Conservation (phyloP, 2,888 invertebrate genomes). For the Epinotia nisella region DNA sequence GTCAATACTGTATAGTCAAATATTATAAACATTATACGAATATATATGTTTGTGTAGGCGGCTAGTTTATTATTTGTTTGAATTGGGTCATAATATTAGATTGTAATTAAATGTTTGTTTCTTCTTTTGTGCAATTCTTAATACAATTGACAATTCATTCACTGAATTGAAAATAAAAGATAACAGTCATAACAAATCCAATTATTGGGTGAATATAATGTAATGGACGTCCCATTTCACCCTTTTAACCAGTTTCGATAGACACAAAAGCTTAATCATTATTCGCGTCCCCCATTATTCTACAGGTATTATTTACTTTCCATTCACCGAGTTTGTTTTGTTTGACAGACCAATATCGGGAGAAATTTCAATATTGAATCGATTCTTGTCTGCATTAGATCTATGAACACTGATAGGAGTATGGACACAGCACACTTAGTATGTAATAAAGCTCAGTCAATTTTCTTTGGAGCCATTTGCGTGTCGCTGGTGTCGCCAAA, state of each 20-base stretch:
- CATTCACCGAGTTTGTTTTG: conserved; percentile 36
- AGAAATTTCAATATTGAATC: conserved; percentile 25
- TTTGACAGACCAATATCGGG: conserved; percentile 30
- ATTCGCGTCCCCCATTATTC: conserved; percentile 40
- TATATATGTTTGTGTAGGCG: too few relatives aligned
- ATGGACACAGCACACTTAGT: background rate
- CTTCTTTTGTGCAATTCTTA: background rate
- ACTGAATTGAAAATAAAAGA: conserved; percentile 4
- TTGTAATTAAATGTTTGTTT: background rate
- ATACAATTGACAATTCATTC: background rate
- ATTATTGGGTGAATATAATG: conserved; percentile 31
- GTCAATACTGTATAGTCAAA: too few relatives aligned
- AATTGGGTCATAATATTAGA: background rate
- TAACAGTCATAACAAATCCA: conserved; percentile 15
- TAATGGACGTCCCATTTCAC: conserved; percentile 29
- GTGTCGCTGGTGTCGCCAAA: too few relatives aligned
- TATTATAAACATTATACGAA: background rate
- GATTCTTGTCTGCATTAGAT: conserved; percentile 21
- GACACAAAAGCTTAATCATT: conserved; percentile 40
- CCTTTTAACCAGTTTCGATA: conserved; percentile 29
- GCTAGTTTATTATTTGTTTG: too few relatives aligned
- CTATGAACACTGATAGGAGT: conserved; percentile 27
- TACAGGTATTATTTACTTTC: conserved; percentile 43
- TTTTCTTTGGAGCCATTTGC: too few relatives aligned
- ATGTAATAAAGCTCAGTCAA: too few relatives aligned